Evolutionary conservation across 2,113 vertebrate genomes (phyloP).

Genomic region (Hemicordylus capensis): DNA sequence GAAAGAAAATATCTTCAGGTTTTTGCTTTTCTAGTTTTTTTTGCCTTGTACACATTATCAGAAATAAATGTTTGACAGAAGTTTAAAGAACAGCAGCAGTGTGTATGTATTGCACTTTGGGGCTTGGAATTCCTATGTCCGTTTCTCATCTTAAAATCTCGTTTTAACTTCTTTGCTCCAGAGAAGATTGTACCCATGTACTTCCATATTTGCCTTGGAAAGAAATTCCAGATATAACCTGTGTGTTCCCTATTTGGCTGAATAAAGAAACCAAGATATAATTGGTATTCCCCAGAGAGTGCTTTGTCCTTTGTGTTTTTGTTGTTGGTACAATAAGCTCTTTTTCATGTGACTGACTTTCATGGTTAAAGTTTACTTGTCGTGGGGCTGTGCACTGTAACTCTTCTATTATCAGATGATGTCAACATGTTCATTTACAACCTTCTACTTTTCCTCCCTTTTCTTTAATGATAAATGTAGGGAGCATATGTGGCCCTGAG

Average conservation of each 20-base stretch:
- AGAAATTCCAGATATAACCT: background rate
- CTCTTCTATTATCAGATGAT: conserved; percentile 26
- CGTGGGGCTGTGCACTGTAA: background rate
- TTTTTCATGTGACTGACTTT: conserved; percentile 5
- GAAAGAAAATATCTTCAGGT: background rate
- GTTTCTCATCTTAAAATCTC: background rate
- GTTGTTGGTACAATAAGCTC: conserved; percentile 8
- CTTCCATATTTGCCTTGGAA: background rate
- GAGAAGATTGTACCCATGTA: too few species aligned
- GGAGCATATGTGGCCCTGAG: conserved; percentile 67
- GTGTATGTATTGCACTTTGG: background rate
- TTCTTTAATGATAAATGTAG: conserved; percentile 45
- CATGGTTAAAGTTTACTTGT: conserved; percentile 67
- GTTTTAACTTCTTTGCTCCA: background rate
- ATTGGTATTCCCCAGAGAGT: background rate
- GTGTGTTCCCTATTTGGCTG: background rate
- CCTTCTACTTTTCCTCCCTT: conserved; percentile 21
- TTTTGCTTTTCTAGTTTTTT: background rate
- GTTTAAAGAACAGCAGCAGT: background rate
- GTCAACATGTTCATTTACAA: conserved; percentile 39
- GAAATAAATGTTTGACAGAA: background rate
- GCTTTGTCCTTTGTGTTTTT: background rate
- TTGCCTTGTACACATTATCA: background rate
- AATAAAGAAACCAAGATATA: background rate
- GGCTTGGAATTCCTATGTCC: background rate